phyloP scores from a whole-genome alignment of 2,888 invertebrate species.

The Cheilosia urbana region DNA sequence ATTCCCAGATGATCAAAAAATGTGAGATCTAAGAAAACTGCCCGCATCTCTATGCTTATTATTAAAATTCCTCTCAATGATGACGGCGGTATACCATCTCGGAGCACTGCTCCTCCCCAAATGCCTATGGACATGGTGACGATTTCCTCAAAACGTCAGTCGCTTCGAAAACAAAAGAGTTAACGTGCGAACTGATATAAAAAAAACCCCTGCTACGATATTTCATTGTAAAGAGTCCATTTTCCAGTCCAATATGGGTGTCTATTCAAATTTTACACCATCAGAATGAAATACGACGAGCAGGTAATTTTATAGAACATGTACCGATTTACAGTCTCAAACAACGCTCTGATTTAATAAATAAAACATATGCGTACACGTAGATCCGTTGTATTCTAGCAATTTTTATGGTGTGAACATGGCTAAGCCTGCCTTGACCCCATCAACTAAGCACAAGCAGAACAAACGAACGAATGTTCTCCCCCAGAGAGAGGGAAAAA shows the following conservation, averaged over 20 bases:
- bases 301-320: not conserved
- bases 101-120: no score
- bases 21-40: no score
- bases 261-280: constrained; percentile 2
- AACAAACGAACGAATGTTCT: constrained; percentile 54
- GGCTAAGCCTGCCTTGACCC: constrained; percentile 43
- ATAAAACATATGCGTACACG: constrained; percentile 2
- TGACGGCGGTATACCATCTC: no score
- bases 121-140: no score
- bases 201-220: not conserved
- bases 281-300: not conserved
- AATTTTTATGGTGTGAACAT: constrained; percentile 11
- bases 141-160: no score
- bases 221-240: not conserved
- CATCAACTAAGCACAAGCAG: constrained; percentile 21
- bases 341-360: constrained; percentile 39
- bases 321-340: constrained; percentile 4
- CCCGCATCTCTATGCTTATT: no score
- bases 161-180: not conserved
- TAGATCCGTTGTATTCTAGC: not conserved
- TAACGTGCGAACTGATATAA: not conserved
- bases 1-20: no score
- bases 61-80: no score
- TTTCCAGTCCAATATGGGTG: not conserved
- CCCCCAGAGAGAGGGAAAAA: not conserved